phyloP scores from a whole-genome alignment of 2,113 vertebrate genomes.

The Danionella cerebrum region DNA sequence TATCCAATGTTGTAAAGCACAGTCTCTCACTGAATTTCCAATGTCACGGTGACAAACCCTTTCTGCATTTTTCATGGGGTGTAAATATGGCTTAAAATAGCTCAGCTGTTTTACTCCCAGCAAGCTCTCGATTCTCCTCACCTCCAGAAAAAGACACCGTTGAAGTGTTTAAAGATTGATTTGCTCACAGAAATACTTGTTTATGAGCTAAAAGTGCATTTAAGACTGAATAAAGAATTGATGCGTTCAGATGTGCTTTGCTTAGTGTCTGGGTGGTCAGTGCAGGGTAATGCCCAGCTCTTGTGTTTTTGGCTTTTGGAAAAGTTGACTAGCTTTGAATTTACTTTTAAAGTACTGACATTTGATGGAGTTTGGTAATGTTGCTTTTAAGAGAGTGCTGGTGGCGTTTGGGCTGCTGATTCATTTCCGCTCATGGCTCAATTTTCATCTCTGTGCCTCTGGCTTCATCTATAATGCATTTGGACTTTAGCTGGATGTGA shows the following conservation, averaged over 20 bases:
- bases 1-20: neutral
- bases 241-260: slow-evolving; percentile 34
- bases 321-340: neutral
- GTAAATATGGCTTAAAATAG: slow-evolving; percentile 1
- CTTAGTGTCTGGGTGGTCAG: neutral
- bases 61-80: slow-evolving; percentile 21
- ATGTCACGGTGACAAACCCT: neutral
- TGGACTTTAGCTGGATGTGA: neutral
- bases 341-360: neutral
- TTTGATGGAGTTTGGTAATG: neutral
- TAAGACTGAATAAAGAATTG: slow-evolving; percentile 49
- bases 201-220: neutral
- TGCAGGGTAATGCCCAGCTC: neutral
- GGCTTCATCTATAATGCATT: slow-evolving; percentile 9
- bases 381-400: neutral
- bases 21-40: neutral
- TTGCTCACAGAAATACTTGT: neutral
- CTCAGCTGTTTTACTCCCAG: slow-evolving; percentile 5
- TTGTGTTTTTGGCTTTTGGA: neutral
- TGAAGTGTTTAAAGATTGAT: slow-evolving; percentile 25
- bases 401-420: neutral
- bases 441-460: neutral
- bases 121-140: neutral
- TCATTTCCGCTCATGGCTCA: neutral
- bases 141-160: neutral